Conservation (phyloP, 1,140 invertebrate genomes). For the Aradophagus sp. region DNA sequence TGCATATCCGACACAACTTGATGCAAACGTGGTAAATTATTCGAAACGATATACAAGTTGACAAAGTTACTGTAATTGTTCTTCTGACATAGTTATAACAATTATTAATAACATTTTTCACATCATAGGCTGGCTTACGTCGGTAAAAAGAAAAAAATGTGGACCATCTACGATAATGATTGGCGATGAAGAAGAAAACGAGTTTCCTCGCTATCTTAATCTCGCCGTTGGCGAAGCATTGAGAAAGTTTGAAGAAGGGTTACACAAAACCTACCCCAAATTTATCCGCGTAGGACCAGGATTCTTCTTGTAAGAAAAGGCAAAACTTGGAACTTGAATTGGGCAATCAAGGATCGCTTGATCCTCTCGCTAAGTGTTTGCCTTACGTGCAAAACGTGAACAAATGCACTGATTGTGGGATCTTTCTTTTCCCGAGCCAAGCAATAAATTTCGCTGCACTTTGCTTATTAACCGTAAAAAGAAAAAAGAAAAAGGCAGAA, state of each 20-base stretch:
- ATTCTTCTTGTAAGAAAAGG: conserved; percentile 28
- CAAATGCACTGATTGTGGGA: conserved; percentile 36
- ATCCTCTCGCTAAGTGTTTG: conserved; percentile 58
- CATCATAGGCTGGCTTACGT: too few relatives aligned
- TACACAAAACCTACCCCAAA: conserved; percentile 19
- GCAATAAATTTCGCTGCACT: conserved; percentile 40
- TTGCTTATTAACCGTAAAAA: conserved; percentile 28
- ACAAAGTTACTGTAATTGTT: too few relatives aligned
- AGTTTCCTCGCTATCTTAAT: too few relatives aligned
- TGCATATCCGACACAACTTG: too few relatives aligned
- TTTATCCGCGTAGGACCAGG: conserved; percentile 8
- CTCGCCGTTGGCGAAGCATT: not conserved
- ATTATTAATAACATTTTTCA: too few relatives aligned
- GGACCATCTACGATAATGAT: too few relatives aligned
- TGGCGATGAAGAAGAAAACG: too few relatives aligned
- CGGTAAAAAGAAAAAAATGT: too few relatives aligned
- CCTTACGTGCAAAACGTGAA: conserved; percentile 51
- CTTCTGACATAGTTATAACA: too few relatives aligned
- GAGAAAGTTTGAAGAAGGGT: conserved; percentile 22
- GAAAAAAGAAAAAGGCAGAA: not conserved
- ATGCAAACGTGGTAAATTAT: too few relatives aligned
- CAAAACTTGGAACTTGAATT: conserved; percentile 43
- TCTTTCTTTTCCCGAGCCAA: conserved; percentile 15
- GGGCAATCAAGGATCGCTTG: conserved; percentile 59
- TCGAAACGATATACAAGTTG: too few relatives aligned